Conservation (phyloP, 2,888 invertebrate species). For the Ferdinandea cuprea region DNA sequence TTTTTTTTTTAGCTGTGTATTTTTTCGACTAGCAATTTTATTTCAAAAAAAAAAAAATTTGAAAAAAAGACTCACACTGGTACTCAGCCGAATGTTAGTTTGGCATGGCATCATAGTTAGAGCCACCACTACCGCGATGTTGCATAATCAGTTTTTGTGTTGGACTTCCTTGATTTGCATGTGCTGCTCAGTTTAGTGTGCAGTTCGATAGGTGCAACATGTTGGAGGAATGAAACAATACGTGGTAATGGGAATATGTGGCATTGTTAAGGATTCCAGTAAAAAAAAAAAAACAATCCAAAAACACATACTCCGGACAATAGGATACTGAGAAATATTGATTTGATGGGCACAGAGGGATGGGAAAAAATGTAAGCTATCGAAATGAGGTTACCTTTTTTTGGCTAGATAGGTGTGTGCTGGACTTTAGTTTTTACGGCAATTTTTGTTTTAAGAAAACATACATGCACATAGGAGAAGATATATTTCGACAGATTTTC, state of each 20-base stretch:
- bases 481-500: too few species aligned
- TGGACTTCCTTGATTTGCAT: conserved; percentile 65
- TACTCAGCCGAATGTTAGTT: conserved; percentile 12
- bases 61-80: background rate
- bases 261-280: conserved; percentile 36
- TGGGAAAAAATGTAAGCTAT: background rate
- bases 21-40: conserved; percentile 24
- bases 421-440: conserved; percentile 1
- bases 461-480: too few species aligned
- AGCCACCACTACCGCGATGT: conserved; percentile 38
- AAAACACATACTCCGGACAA: background rate
- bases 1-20: too few species aligned
- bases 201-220: conserved; percentile 65
- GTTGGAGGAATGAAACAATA: conserved; percentile 55
- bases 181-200: conserved; percentile 14
- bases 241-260: conserved; percentile 63
- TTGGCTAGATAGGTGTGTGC: background rate
- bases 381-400: background rate
- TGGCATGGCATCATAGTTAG: conserved; percentile 3
- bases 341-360: conserved; percentile 38
- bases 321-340: conserved; percentile 42
- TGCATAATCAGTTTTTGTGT: conserved; percentile 45
- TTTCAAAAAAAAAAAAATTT: conserved; percentile 13
- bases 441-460: too few species aligned
- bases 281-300: background rate